phyloP scores from a whole-genome alignment of 1,140 invertebrate genomes.

The Temnothorax longispinosus region DNA sequence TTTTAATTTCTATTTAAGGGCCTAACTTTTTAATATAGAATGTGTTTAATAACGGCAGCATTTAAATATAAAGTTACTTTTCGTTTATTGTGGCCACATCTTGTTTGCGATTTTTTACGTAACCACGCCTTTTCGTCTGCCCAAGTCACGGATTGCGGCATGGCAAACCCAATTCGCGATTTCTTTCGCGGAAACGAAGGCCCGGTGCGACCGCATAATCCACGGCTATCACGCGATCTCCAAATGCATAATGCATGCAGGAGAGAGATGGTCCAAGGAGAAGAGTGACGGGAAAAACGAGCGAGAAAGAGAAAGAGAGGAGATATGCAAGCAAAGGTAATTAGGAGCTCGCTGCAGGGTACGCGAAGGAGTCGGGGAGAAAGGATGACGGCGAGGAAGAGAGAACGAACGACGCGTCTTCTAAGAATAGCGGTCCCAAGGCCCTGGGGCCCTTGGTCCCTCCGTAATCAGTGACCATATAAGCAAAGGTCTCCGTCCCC shows the following conservation, averaged over 20 bases:
- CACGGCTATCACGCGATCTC: constrained; percentile 79
- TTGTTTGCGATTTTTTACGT: constrained; percentile 36
- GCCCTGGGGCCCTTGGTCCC: constrained; percentile 75
- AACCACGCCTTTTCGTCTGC: constrained; percentile 39
- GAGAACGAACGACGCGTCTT: constrained; percentile 65
- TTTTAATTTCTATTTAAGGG: neutral
- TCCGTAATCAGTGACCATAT: constrained; percentile 74
- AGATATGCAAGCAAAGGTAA: constrained; percentile 75
- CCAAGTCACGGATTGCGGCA: constrained; percentile 55
- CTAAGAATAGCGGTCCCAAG: constrained; percentile 78
- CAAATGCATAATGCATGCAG: constrained; percentile 79
- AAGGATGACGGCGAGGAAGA: constrained; percentile 17
- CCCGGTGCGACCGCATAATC: constrained; percentile 75
- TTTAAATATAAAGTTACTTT: neutral
- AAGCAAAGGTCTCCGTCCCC: constrained; percentile 69
- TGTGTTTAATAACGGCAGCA: neutral
- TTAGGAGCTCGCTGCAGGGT: constrained; percentile 77
- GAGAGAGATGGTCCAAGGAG: constrained; percentile 20
- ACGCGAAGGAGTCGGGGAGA: constrained; percentile 49
- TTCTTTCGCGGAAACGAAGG: constrained; percentile 69
- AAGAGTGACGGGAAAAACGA: constrained; percentile 38
- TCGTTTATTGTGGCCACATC: constrained; percentile 40
- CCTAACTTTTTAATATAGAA: neutral
- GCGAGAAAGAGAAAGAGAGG: constrained; percentile 63
- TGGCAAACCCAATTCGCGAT: constrained; percentile 69